Percentiles rank a stretch among this genome's conserved stretches.
phyloP scores from a whole-genome alignment of 2,888 invertebrate genomes.

The Oligia fasciuncula region DNA sequence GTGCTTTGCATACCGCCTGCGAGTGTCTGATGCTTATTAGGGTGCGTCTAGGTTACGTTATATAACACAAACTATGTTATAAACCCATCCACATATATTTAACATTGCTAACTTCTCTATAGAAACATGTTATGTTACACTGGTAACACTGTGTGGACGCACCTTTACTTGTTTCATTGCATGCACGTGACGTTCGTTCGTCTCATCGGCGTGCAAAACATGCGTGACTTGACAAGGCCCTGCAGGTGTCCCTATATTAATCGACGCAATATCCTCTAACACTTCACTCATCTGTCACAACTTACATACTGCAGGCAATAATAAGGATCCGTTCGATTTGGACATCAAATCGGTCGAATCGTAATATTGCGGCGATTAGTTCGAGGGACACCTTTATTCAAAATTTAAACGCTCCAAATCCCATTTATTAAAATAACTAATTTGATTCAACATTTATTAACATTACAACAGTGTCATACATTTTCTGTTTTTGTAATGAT shows the following conservation, averaged over 20 bases:
- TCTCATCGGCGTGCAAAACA: conserved; percentile 32
- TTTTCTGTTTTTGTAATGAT: conserved; percentile 18
- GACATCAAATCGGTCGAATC: neutral
- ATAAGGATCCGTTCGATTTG: neutral
- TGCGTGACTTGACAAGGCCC: conserved; percentile 44
- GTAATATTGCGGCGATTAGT: conserved; percentile 38
- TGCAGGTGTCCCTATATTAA: conserved; percentile 45
- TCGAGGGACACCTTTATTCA: conserved; percentile 38
- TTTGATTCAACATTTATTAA: conserved; percentile 23
- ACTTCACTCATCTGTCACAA: neutral
- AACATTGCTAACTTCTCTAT: no score
- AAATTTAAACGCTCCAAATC: conserved; percentile 33
- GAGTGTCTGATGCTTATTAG: neutral
- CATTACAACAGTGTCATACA: conserved; percentile 18
- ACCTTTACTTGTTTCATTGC: no score
- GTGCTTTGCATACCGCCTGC: conserved; percentile 31
- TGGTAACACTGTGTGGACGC: no score
- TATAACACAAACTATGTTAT: no score
- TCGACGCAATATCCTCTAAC: conserved; percentile 9
- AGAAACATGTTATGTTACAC: no score
- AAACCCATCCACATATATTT: no score
- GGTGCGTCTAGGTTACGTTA: no score
- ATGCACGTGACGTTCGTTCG: no score
- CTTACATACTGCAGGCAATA: neutral
- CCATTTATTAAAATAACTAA: conserved; percentile 28